Evolutionary conservation across 2,888 invertebrate genomes (phyloP), one percentile per base, ranked within the genome.

Genomic region (Ophion costatus): DNA sequence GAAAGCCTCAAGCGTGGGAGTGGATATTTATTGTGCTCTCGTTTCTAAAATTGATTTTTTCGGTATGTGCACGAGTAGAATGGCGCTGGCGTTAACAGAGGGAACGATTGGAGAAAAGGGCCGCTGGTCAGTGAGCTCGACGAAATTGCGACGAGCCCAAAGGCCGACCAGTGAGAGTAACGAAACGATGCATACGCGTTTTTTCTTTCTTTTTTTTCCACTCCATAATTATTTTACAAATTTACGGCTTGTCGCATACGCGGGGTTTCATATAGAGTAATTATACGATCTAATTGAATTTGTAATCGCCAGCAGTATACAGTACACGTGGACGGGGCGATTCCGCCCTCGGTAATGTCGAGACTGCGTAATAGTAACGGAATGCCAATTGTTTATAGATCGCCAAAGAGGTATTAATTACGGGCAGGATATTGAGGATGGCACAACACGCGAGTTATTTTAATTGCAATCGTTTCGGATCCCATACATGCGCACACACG

Each of bases 391-490:
- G 74, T 79, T 79, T 75, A 70, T 75, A 63, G 67, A 70, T 79
- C 29, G 56, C 45, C 17, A 71, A 71, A 84, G 78, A 57, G 51
- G 20, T 75, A 82, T 80, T 85, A 85, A 82, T 85, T 82, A 82
- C 33, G 14, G 71, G 42, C 42, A 24, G 0, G 61, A 7, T 24
- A 38, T 56, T 38, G 24, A 38, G 56, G 29, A 67, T 24, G 56
- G 57, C 5, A 9, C 38, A 7, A 3, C 17, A 17, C 7, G 20
- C 63, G 69, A 63, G 74, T 66, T 78, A 76, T 85, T 80, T 82
- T 76, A 85, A 82, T 80, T 82, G 66, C 66, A 61, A 69, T 80
- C 79, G 79, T 85, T 82, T 67, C 76, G 51, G 67, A 75, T 75
- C 22, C 4, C 42, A 42, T 61, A 22, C 24, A 61, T 14, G 57